Evolutionary conservation across 2,797 vertebrate species (phyloP).

Genomic region (Florisuga fusca): DNA sequence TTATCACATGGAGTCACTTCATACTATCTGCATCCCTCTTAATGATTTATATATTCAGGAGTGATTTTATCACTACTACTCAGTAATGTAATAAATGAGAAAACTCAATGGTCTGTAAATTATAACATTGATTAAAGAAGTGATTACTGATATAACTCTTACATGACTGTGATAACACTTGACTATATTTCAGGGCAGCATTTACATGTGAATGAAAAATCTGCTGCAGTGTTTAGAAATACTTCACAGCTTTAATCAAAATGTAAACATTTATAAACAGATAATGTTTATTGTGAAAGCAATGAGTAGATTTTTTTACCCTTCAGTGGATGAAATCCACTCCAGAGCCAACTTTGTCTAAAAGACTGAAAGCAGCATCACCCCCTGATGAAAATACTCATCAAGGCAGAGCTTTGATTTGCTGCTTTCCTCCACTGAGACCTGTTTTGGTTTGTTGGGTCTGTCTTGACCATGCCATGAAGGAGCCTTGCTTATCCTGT

Average conservation of each 20-base stretch:
- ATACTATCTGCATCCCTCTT: slow-evolving; percentile 51
- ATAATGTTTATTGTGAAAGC: slow-evolving; percentile 38
- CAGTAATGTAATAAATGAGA: slow-evolving; percentile 73
- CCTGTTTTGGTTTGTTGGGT: background rate
- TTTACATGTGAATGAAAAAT: slow-evolving; percentile 74
- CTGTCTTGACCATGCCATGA: background rate
- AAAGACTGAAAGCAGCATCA: background rate
- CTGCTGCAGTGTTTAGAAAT: slow-evolving; percentile 31
- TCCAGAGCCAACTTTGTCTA: background rate
- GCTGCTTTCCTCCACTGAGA: background rate
- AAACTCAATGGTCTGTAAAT: slow-evolving; percentile 80
- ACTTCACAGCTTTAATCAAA: slow-evolving; percentile 57
- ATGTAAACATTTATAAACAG: slow-evolving; percentile 48
- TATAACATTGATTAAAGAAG: slow-evolving; percentile 82
- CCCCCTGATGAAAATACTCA: background rate
- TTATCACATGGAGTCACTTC: slow-evolving; percentile 63
- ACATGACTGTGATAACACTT: slow-evolving; percentile 68
- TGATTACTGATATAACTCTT: slow-evolving; percentile 70
- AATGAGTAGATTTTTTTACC: background rate
- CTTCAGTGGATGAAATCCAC: background rate
- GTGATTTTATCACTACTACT: slow-evolving; percentile 53
- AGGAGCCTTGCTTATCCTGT: background rate
- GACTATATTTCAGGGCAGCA: slow-evolving; percentile 60
- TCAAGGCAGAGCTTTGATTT: background rate
- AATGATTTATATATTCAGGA: slow-evolving; percentile 74